Evolutionary conservation across 2,888 invertebrate species (phyloP), one percentile per base, ranked within the genome.

Genomic region (Drosophila differens): DNA sequence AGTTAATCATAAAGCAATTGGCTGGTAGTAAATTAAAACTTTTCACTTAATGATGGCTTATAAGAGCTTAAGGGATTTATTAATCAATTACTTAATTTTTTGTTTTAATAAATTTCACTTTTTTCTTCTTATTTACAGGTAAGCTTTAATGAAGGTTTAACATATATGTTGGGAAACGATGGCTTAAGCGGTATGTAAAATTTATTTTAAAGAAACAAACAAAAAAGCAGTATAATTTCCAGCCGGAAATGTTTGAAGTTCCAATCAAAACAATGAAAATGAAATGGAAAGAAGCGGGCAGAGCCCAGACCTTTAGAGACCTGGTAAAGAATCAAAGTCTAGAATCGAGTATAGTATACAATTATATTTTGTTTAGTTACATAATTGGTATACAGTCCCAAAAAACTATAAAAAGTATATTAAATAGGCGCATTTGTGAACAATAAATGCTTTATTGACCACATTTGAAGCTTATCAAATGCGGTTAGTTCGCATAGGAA

Each of bases 51-150:
- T 5, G 0, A 16, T 33, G 19, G 5, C 16, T 33, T 49, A 9
- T 16, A 47, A 9, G 16, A 9, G 47, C 35, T 32, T 33, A 37
- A n/a, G 14, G n/a, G 30, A 25, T 67, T 41, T 55, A 76, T 49
- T 22, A 25, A 7, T 33, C 12, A 39, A 51, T 35, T 28, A 57
- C 39, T n/a, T n/a, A 25, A 28, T 53, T 49, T 25, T 10, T 30
- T 9, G 12, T n/a, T 64, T 41, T 37, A 28, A 51, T 28, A 3
- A 44, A 39, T 58, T 16, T 30, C 1, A 2, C 7, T 22, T 14
- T 4, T 35, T 41, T 51, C 3, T 35, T 35, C 41, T 58, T 60
- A 33, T 55, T 70, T 77, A 1, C 65, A 79, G 70, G 70, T 80
- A 52, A 66, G 62, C 52, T 33, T 19, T 35, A 44, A 39, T 41